These are phyloP conservation scores for Pachliopta kotzebuea DNA, from an alignment of 2,888 invertebrate genomes.

Conservation along the genomic window DNA sequence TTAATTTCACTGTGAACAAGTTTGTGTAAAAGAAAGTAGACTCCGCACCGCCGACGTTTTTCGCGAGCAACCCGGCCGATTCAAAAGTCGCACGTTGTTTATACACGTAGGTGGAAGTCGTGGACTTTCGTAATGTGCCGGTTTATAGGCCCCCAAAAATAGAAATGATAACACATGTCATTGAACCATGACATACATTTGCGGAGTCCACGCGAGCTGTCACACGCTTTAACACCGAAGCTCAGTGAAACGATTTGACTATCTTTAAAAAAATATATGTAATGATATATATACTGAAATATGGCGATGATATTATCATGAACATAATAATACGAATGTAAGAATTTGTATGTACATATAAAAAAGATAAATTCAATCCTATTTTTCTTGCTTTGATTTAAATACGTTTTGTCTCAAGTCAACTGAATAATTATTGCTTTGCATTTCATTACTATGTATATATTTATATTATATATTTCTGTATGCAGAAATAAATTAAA, in stretches of 20 bases:
- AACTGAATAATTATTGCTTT: too few species aligned
- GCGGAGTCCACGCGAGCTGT: slow-evolving; percentile 12
- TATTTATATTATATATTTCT: too few species aligned
- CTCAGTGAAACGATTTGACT: slow-evolving; percentile 7
- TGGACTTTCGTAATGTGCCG: slow-evolving; percentile 25
- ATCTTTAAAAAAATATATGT: neutral
- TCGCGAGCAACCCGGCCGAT: slow-evolving; percentile 35
- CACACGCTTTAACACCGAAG: slow-evolving; percentile 4
- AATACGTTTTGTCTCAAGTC: too few species aligned
- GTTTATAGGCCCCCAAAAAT: slow-evolving; percentile 33
- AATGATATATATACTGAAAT: too few species aligned
- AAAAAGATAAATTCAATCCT: neutral
- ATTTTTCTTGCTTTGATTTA: neutral
- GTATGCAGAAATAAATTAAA: too few species aligned
- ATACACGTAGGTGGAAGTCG: neutral
- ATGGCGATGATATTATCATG: too few species aligned
- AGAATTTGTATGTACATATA: neutral
- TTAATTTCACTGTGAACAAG: slow-evolving; percentile 41
- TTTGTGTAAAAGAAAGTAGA: slow-evolving; percentile 42
- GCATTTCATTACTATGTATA: too few species aligned
- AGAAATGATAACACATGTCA: slow-evolving; percentile 35
- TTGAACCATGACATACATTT: slow-evolving; percentile 34
- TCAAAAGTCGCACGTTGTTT: slow-evolving; percentile 7
- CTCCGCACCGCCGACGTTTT: slow-evolving; percentile 34
- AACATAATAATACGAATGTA: too few species aligned